These are phyloP conservation scores for Bibio marci DNA, from an alignment of 2,888 invertebrate genomes.

Conservation along the genomic window DNA sequence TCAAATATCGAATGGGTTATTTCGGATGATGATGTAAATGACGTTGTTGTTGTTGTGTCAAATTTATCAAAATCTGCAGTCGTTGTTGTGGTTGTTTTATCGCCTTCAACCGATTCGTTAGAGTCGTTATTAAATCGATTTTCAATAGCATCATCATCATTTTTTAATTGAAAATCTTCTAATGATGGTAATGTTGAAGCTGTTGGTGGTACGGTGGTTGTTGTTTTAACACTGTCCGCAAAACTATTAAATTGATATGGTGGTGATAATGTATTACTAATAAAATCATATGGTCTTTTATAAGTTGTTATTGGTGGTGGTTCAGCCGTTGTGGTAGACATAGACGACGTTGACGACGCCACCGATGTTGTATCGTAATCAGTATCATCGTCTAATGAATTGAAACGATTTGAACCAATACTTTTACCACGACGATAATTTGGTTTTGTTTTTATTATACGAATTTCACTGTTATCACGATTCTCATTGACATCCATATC, in stretches of 20 bases:
- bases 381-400: conserved; percentile 8
- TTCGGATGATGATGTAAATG: neutral
- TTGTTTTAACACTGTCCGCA: neutral
- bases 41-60: neutral
- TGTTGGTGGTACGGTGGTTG: neutral
- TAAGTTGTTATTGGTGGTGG: conserved; percentile 22
- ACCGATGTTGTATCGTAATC: conserved; percentile 4
- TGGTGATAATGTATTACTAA: no score
- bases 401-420: neutral
- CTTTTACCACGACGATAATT: conserved; percentile 12
- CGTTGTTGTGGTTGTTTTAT: conserved; percentile 2
- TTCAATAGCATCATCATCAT: no score
- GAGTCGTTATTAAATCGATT: no score
- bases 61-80: neutral
- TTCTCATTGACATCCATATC: conserved; percentile 35
- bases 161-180: neutral
- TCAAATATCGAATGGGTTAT: no score
- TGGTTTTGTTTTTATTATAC: conserved; percentile 12
- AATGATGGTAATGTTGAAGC: neutral
- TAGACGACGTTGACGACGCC: conserved; percentile 20
- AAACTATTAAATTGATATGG: neutral
- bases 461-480: conserved; percentile 15
- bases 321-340: conserved; percentile 16
- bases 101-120: no score
- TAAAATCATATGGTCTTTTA: no score